Base-by-base conservation (phyloP, 2,888 invertebrate genomes). In the Stegana nigrithorax region DNA sequence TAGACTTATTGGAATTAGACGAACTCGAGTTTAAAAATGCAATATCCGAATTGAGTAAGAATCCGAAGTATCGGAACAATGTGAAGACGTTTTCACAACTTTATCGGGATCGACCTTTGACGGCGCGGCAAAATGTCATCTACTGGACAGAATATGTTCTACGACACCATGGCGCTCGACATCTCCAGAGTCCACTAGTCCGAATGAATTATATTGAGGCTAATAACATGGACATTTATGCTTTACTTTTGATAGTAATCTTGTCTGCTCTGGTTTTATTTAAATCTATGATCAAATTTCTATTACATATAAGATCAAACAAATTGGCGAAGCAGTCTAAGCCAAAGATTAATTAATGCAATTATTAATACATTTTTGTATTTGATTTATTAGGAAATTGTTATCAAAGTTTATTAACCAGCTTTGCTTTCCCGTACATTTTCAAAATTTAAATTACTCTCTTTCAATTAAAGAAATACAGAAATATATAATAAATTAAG, bases 111-210 rank as follows among this genome's bases (percentile, higher is more conserved):
- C 85, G 88, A 56, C 88, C 88, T 0, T 75, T 87, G 79, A 84
- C 72, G 50, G 84, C 88, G 0, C 73, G 87, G 50, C 85, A 88
- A 61, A 87, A 86, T 0, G 87, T 88, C 0, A 83, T 87, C 65
- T 88, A 78, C 73, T 89, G 88, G 88, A 83, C 88, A n/a, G 88
- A 89, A 67, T 88, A 88, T 71, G 85, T 88, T 0, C 81, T 88
- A 5, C 84, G 88, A 45, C 82, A 88, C 73, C 86, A 87, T 59
- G 88, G 88, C 19, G 87, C 87, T 0, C 73, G 79, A 2, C 86
- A 83, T 62, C 84, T 88, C 72, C 88, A 87, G 65, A 88, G 86
- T 74, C 87, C 88, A 12, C 84, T 87, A 1, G 69, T 84, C 14
- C 76, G 86, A 29, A 68, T 88, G 58, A 86, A 80, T 63, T 85